Conservation (phyloP, 2,113 vertebrate genomes). For the Callospermophilus lateralis region DNA sequence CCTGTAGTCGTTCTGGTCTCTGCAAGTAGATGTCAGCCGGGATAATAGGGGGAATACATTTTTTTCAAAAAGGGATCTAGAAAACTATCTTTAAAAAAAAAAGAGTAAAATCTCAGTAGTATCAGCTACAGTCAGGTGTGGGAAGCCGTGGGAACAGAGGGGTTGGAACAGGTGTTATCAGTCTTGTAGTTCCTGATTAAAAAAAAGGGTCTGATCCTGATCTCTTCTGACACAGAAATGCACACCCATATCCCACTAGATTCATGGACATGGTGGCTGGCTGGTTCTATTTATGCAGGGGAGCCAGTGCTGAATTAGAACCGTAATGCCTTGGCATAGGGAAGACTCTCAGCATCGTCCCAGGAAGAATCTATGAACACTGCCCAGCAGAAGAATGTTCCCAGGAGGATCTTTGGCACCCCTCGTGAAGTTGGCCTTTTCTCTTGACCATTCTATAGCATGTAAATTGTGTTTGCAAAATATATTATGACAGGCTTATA, state of each 20-base stretch:
- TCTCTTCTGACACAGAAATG: not conserved
- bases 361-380: slow-evolving; percentile 29
- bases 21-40: slow-evolving; percentile 80
- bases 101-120: not conserved
- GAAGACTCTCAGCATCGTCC: slow-evolving; percentile 18
- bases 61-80: slow-evolving; percentile 12
- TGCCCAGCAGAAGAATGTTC: not conserved
- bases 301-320: slow-evolving; percentile 73
- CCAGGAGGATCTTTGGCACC: not conserved
- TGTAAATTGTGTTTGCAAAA: slow-evolving; percentile 74
- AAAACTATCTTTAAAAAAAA: slow-evolving; percentile 38
- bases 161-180: slow-evolving; percentile 64
- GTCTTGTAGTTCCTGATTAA: slow-evolving; percentile 74
- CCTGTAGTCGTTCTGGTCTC: slow-evolving; percentile 73
- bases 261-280: slow-evolving; percentile 32
- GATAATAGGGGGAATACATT: slow-evolving; percentile 70
- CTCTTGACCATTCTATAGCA: slow-evolving; percentile 41
- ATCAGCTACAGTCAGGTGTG: slow-evolving; percentile 65
- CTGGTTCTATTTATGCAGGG: slow-evolving; percentile 70
- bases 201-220: slow-evolving; percentile 20
- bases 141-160: slow-evolving; percentile 76
- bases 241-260: slow-evolving; percentile 49
- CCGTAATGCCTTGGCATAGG: slow-evolving; percentile 51
- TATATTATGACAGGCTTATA: slow-evolving; percentile 70
- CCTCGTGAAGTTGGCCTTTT: slow-evolving; percentile 17